Percentiles rank a stretch among this genome's conserved stretches.
These are phyloP conservation scores for Nyctalus aviator DNA, from an alignment of 2,797 vertebrate species.

Conservation along the genomic window DNA sequence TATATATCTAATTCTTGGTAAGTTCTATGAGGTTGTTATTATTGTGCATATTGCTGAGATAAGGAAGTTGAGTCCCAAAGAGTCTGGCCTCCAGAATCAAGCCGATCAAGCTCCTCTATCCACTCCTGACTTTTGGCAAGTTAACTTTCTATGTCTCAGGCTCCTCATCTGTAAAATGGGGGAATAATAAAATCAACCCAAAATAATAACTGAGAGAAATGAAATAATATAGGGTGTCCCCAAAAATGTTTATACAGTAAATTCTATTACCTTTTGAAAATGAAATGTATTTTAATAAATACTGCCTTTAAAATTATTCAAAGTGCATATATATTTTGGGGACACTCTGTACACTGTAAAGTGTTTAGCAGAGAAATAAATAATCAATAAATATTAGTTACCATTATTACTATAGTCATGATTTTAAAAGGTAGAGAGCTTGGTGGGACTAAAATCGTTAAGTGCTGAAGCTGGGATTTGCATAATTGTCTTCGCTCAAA, in stretches of 20 bases:
- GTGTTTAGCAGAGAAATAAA: conserved; percentile 7
- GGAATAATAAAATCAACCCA: not conserved
- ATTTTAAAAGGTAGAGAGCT: not conserved
- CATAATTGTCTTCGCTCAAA: not conserved
- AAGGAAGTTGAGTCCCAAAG: not conserved
- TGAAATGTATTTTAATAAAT: too few species aligned
- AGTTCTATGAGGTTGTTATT: not conserved
- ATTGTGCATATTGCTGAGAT: not conserved
- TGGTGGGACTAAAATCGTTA: not conserved
- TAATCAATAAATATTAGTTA: not conserved
- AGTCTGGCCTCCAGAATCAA: not conserved
- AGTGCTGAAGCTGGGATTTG: not conserved
- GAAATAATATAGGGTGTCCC: not conserved
- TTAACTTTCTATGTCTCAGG: not conserved
- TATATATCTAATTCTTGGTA: not conserved
- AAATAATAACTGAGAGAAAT: not conserved
- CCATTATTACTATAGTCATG: not conserved
- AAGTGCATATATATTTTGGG: too few species aligned
- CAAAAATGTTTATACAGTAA: too few species aligned
- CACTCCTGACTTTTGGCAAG: not conserved
- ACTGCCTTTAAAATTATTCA: too few species aligned
- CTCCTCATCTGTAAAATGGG: not conserved
- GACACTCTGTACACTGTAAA: not conserved
- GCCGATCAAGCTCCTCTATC: not conserved
- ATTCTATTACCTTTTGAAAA: too few species aligned